Percentiles rank a stretch among this genome's conserved stretches.
Evolutionary conservation across 1,140 invertebrate species (phyloP).

Genomic region (Drosophila mojavensis): DNA sequence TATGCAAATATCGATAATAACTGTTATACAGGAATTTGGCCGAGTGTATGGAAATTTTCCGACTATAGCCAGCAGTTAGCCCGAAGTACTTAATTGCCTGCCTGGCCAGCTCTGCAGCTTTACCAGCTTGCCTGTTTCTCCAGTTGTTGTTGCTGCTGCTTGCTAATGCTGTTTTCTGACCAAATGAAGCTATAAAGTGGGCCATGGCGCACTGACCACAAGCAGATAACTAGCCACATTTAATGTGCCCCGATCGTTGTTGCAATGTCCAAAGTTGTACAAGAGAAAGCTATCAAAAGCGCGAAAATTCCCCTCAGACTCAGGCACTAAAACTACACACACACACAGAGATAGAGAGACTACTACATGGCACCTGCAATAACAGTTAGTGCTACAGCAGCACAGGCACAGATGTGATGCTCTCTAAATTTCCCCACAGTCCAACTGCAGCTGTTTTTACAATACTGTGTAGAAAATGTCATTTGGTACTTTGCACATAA

Average conservation of each 20-base stretch:
- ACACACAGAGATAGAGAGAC: conserved; percentile 11
- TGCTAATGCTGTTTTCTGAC: conserved; percentile 24
- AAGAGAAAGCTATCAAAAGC: conserved; percentile 76
- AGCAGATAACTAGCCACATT: conserved; percentile 62
- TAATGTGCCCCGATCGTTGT: conserved; percentile 65
- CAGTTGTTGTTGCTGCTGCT: conserved; percentile 15
- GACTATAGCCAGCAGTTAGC: conserved; percentile 14
- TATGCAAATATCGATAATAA: not conserved
- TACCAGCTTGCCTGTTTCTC: conserved; percentile 6
- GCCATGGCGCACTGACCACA: conserved; percentile 63
- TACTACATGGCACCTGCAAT: conserved; percentile 52
- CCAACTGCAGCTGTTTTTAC: conserved; percentile 29
- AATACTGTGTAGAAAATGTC: not conserved
- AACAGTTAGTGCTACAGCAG: conserved; percentile 31
- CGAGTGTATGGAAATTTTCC: conserved; percentile 2
- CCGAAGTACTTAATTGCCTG: conserved; percentile 32
- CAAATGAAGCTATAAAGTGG: conserved; percentile 77
- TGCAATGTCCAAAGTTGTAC: conserved; percentile 55
- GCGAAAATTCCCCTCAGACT: conserved; percentile 62
- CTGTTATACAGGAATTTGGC: not conserved
- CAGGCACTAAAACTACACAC: conserved; percentile 53
- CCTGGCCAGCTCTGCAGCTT: not conserved
- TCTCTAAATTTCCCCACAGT: conserved; percentile 72
- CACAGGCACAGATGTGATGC: conserved; percentile 45
- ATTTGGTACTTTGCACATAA: conserved; percentile 9